Conservation (phyloP, 2,888 invertebrate species). For the Apodemia hepburni region DNA sequence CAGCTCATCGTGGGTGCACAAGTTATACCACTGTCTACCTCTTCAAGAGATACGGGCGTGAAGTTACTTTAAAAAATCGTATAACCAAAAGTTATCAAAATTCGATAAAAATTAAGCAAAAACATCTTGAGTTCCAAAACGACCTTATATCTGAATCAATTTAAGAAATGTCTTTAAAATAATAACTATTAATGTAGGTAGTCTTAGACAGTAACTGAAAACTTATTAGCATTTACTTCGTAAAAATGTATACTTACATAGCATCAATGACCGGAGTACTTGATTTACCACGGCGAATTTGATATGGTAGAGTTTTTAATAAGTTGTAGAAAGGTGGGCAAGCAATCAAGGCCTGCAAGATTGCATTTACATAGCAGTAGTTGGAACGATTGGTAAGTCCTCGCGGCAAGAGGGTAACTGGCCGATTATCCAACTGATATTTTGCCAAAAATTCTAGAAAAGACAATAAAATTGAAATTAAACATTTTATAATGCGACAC, state of each 20-base stretch:
- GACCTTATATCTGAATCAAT: too few relatives aligned
- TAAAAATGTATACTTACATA: conserved; percentile 84
- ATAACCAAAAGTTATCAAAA: too few relatives aligned
- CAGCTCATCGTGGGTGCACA: too few relatives aligned
- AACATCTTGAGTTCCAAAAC: too few relatives aligned
- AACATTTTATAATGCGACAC: background rate
- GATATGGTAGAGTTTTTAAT: conserved; percentile 87
- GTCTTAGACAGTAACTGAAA: too few relatives aligned
- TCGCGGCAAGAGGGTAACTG: conserved; percentile 91
- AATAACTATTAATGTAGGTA: too few relatives aligned
- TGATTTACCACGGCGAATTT: conserved; percentile 80
- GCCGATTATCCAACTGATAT: conserved; percentile 88
- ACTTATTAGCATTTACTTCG: too few relatives aligned
- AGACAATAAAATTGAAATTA: background rate
- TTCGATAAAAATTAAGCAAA: too few relatives aligned
- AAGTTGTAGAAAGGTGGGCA: conserved; percentile 98
- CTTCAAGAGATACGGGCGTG: too few relatives aligned
- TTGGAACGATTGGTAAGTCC: conserved; percentile 96
- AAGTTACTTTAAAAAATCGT: too few relatives aligned
- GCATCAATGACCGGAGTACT: conserved; percentile 94
- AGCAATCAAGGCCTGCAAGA: conserved; percentile 94
- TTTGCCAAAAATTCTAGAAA: conserved; percentile 87
- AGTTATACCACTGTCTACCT: too few relatives aligned
- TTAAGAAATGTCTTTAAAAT: too few relatives aligned
- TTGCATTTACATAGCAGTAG: conserved; percentile 98